Evolutionary conservation across 2,797 vertebrate genomes (phyloP), one percentile per base, ranked within the genome.

Genomic region (Neopelma chrysocephalum): DNA sequence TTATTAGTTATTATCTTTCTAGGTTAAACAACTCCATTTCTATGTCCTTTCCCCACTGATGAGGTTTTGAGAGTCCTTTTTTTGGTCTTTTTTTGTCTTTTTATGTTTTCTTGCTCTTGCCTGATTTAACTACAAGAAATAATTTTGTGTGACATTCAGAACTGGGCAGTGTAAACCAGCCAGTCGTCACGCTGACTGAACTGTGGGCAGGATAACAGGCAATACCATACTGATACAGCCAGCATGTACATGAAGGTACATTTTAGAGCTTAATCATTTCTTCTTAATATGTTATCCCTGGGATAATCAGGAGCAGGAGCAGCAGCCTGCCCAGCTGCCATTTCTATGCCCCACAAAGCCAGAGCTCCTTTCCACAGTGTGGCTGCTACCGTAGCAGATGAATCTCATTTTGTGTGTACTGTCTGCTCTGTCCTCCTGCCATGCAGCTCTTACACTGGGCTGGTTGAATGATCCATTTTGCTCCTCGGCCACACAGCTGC

Each of bases 371-470:
- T 42, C 17, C 2, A 40, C 43, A 66, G 27, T 0, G 26, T 20
- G 61, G 70, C 51, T 65, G 10, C 50, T 22, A 29, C 32, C 1
- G 2, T 0, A 10, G 54, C 79, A n/a, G 64, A 60, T n/a, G 42
- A 48, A 71, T 53, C 32, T 53, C 47, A 11, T 22, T 60, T 51
- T 51, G 15, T 16, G n/a, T 25, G 7, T 29, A 27, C 0, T 38
- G 14, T 66, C 40, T 91, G 68, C 69, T 36, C 29, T 47, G 61
- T 56, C 62, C 54, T 61, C 25, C 81, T 60, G 48, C 43, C 69
- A 1, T 0, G 6, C 23, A 20, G 29, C 3, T 6, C 65, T 51
- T 27, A 2, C 20, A 15, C 27, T 40, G 18, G 42, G 9, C 65
- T 71, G 65, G 40, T 50, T 9, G 32, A 58, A 29, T 43, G 16